These are phyloP conservation scores for Tauraco erythrolophus DNA, from an alignment of 2,113 vertebrate genomes.

Conservation along the genomic window DNA sequence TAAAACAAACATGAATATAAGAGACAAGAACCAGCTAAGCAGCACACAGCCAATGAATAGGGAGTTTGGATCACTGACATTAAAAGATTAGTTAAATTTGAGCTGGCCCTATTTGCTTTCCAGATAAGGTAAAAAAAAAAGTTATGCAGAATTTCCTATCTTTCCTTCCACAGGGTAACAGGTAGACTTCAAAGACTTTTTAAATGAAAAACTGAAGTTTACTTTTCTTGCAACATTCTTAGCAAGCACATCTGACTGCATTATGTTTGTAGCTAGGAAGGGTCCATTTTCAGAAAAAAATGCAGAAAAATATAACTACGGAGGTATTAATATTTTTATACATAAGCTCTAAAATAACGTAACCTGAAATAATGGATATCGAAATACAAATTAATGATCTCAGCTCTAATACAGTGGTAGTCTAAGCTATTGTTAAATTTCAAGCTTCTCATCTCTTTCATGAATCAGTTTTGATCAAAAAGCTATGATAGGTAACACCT, in stretches of 20 bases:
- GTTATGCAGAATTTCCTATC: not conserved
- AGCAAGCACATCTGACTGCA: not conserved
- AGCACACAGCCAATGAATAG: not conserved
- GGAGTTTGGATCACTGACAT: not conserved
- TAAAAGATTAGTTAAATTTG: not conserved
- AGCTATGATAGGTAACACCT: not conserved
- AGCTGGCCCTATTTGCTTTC: not conserved
- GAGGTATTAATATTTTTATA: not conserved
- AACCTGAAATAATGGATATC: not conserved
- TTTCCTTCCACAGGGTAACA: not conserved
- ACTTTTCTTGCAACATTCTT: not conserved
- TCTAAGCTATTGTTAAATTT: not conserved
- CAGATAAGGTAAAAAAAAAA: not conserved
- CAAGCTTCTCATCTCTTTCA: not conserved
- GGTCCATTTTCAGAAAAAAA: not conserved
- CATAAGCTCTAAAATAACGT: not conserved
- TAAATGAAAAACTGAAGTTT: not conserved
- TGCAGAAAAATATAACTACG: not conserved
- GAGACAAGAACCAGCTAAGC: not conserved
- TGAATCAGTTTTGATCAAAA: constrained; percentile 8
- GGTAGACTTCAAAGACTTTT: not conserved
- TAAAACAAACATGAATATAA: not conserved
- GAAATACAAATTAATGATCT: not conserved
- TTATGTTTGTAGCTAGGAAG: not conserved
- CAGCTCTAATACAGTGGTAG: not conserved